Conservation (phyloP, 2,797 vertebrate species). For the Borostomias antarcticus region DNA sequence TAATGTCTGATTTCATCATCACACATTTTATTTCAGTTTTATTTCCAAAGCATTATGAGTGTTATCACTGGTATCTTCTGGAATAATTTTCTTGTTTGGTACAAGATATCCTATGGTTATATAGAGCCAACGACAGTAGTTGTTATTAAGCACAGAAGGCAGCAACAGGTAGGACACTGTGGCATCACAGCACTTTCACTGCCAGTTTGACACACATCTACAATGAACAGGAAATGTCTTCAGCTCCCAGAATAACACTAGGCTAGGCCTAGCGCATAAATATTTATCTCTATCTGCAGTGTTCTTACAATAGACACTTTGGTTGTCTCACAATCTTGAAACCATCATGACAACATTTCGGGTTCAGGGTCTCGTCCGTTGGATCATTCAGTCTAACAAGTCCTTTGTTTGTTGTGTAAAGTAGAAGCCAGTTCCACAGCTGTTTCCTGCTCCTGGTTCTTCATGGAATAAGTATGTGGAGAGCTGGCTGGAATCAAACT, state of each 20-base stretch:
- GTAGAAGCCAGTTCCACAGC: slow-evolving; percentile 10
- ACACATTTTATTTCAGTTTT: slow-evolving; percentile 8
- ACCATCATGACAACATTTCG: slow-evolving; percentile 8
- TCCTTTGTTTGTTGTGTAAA: slow-evolving; percentile 19
- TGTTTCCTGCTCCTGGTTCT: slow-evolving; percentile 19
- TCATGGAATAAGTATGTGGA: slow-evolving; percentile 29
- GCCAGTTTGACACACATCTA: neutral
- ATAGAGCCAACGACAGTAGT: neutral
- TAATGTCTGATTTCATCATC: neutral
- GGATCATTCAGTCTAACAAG: slow-evolving; percentile 1
- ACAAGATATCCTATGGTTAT: neutral
- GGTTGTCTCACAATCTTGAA: neutral
- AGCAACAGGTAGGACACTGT: neutral
- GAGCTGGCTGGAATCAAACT: slow-evolving; percentile 30
- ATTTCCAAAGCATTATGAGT: neutral
- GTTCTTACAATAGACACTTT: neutral
- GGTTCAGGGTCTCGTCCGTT: slow-evolving; percentile 2
- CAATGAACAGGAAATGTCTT: slow-evolving; percentile 3
- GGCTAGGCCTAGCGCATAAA: neutral
- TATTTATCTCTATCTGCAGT: no score
- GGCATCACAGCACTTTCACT: neutral
- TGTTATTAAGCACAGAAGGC: neutral
- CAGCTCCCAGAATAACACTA: neutral
- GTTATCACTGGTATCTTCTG: neutral
- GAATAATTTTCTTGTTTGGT: neutral